A percentile compares a stretch with the other conserved stretches of the same genome.
These are phyloP conservation scores for Trichoplax adhaerens DNA, from an alignment of 37 sponge, comb jelly and placozoan genomes.

Conservation along the genomic window DNA sequence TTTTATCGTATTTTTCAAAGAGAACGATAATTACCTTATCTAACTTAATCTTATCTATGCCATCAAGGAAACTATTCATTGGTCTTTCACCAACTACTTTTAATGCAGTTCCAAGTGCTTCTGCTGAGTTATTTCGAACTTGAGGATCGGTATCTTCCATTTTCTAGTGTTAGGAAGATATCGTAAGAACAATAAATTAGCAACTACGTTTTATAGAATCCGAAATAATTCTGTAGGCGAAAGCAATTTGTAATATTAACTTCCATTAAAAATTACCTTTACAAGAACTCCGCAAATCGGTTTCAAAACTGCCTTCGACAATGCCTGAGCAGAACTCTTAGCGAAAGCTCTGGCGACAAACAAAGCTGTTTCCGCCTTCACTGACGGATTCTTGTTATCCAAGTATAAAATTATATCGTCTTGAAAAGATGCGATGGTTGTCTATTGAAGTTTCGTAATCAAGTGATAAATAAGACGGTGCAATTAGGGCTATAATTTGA, in stretches of 20 bases:
- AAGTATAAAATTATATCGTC: slow-evolving; percentile 60
- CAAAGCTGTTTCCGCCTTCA: slow-evolving; percentile 55
- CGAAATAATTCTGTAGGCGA: no score
- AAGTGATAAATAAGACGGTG: no score
- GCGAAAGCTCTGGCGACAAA: slow-evolving; percentile 63
- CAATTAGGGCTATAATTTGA: no score
- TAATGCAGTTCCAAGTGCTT: slow-evolving; percentile 63
- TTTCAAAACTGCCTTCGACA: slow-evolving; percentile 71
- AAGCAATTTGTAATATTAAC: no score
- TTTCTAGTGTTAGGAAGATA: slow-evolving; percentile 21
- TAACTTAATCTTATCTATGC: slow-evolving; percentile 67
- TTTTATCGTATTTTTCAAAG: no score
- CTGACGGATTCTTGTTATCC: slow-evolving; percentile 72
- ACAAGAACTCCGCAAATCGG: slow-evolving; percentile 44
- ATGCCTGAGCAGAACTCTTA: slow-evolving; percentile 50
- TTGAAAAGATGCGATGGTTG: slow-evolving; percentile 35
- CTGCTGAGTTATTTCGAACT: slow-evolving; percentile 67
- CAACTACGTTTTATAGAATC: no score
- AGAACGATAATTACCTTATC: slow-evolving; percentile 17
- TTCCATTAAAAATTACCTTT: slow-evolving; percentile 18
- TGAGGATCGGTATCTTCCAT: slow-evolving; percentile 66
- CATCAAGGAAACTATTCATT: slow-evolving; percentile 53
- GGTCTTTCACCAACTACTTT: slow-evolving; percentile 78
- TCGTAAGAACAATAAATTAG: no score
- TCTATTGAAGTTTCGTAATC: slow-evolving; percentile 12